Base-by-base conservation (phyloP, 2,797 vertebrate genomes). In the Trichosurus vulpecula region DNA sequence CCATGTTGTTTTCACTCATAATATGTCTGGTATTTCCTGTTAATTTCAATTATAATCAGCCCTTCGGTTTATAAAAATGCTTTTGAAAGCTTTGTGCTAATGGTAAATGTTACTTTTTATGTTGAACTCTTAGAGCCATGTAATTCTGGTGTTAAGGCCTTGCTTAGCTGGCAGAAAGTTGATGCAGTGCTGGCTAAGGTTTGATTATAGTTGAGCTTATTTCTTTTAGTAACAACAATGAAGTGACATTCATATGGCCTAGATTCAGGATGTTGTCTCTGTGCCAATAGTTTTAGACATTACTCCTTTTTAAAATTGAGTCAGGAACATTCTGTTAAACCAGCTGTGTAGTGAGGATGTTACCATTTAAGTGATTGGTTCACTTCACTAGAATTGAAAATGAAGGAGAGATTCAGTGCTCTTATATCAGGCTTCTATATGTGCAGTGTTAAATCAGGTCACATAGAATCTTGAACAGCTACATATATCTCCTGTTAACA, bases 141-240 rank as follows among this genome's bases (percentile, higher is more conserved):
- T 97, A 94, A 96, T 94, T 97, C 94, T 96, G 92, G 87, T 94
- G 90, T 95, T 92, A 55, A 97, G 96, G 97, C 96, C 97, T 96
- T 98, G 98, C 98, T 98, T 98, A 98, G 98, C 94, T 98, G 97
- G 98, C 98, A 97, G 97, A 98, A 98, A 92, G 97, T 97, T 94
- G 96, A 66, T 97, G 97, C 98, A 95, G 96, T 96, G 97, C 97
- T 98, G 96, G 98, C 98, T 98, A 97, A 98, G 97, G 98, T 98
- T 98, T 98, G 98, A 98, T 98, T 98, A 98, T 96, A 97, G 98
- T 98, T 94, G 97, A 98, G 98, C 98, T 98, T 98, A 97, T 96
- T 97, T 98, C 98, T 98, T 98, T 99, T 98, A 98, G 95, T 97
- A 97, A 95, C 98, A 99, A 99, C 98, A 99, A 99, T 99, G 98